phyloP scores from a whole-genome alignment of 1,140 invertebrate species.

The Acyrthosiphon pisum region DNA sequence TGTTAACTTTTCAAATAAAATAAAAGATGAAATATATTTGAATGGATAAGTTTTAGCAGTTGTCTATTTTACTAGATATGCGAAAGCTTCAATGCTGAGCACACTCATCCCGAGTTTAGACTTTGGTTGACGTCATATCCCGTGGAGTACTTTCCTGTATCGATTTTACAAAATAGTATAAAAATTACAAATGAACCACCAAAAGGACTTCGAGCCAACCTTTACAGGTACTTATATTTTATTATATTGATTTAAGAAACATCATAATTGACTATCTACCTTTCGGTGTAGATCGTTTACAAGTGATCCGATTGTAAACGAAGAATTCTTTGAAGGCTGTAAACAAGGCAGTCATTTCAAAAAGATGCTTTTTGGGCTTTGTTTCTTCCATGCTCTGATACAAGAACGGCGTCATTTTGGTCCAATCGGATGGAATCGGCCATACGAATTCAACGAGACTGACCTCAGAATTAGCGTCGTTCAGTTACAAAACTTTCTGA shows the following conservation, averaged over 20 bases:
- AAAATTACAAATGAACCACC: conserved; percentile 98
- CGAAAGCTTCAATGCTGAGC: conserved; percentile 74
- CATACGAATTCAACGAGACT: conserved; percentile 93
- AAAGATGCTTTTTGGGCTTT: conserved; percentile 85
- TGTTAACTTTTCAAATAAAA: too few species aligned
- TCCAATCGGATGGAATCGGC: conserved; percentile 91
- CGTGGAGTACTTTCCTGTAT: conserved; percentile 86
- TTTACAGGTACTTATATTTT: conserved; percentile 64
- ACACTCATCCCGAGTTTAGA: conserved; percentile 77
- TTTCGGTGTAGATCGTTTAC: conserved; percentile 71
- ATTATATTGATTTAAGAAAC: not conserved
- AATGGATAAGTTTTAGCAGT: not conserved
- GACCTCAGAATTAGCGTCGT: conserved; percentile 85
- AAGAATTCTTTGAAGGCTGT: conserved; percentile 86
- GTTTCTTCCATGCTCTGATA: conserved; percentile 91
- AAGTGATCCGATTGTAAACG: conserved; percentile 85
- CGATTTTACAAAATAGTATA: conserved; percentile 90
- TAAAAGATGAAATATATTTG: too few species aligned
- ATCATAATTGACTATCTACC: not conserved
- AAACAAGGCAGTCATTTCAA: conserved; percentile 81
- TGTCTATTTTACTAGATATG: conserved; percentile 70
- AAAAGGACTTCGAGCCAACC: conserved; percentile 78
- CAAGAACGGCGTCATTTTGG: conserved; percentile 90
- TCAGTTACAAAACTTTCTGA: conserved; percentile 41
- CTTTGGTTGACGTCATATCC: conserved; percentile 94